phyloP scores from a whole-genome alignment of 2,113 vertebrate genomes.

The Bubalus kerabau region DNA sequence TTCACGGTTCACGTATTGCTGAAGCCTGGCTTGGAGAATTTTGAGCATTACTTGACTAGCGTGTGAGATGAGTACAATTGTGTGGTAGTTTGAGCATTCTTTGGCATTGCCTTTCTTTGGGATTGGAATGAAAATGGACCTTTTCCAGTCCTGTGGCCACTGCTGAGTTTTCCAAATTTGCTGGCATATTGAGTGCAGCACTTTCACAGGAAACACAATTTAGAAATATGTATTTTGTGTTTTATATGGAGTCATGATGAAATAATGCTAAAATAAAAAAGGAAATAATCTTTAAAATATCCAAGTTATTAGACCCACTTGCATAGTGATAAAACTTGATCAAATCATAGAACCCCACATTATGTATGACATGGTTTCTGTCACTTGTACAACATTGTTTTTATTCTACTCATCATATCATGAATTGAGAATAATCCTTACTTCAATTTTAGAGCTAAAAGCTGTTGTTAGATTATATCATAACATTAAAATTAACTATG shows the following conservation, averaged over 20 bases:
- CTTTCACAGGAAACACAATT: neutral
- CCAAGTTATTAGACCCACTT: neutral
- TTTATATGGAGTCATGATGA: neutral
- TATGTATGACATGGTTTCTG: neutral
- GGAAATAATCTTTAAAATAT: neutral
- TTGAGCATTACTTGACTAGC: too few species aligned
- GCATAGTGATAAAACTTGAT: neutral
- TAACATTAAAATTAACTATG: slow-evolving; percentile 11
- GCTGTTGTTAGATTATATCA: slow-evolving; percentile 15
- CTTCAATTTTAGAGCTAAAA: neutral
- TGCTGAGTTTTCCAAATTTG: too few species aligned
- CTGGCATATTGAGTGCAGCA: too few species aligned
- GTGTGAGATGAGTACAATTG: too few species aligned
- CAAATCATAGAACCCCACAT: neutral
- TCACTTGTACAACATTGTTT: neutral
- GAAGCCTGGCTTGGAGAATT: too few species aligned
- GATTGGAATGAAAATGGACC: too few species aligned
- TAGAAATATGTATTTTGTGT: neutral
- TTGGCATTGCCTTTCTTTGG: too few species aligned
- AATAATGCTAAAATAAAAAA: neutral
- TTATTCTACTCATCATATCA: neutral
- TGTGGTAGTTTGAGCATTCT: too few species aligned
- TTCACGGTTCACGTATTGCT: too few species aligned
- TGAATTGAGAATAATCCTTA: neutral
- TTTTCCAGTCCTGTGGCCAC: too few species aligned